phyloP scores from a whole-genome alignment of 2,797 vertebrate genomes.

The Zenarchopterus dispar region DNA sequence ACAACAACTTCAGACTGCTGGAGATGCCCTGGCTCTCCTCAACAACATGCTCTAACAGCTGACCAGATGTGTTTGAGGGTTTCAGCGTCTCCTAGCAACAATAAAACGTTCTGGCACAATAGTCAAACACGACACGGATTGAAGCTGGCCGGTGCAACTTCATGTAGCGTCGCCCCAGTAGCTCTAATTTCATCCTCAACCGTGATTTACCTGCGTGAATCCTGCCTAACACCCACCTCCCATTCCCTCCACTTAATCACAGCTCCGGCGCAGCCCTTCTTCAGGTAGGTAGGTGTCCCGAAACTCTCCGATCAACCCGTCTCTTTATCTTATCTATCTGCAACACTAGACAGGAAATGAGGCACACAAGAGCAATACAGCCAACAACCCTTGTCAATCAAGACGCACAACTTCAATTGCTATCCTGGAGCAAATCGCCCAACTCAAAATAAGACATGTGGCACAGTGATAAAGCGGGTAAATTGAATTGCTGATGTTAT shows the following conservation, averaged over 20 bases:
- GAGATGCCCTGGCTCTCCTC: constrained; percentile 50
- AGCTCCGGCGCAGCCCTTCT: constrained; percentile 20
- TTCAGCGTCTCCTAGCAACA: constrained; percentile 75
- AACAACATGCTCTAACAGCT: constrained; percentile 67
- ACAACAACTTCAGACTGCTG: constrained; percentile 40
- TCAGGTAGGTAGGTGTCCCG: constrained; percentile 48
- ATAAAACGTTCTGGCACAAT: constrained; percentile 39
- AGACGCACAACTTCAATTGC: constrained; percentile 51
- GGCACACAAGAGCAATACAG: constrained; percentile 46
- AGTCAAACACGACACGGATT: constrained; percentile 20
- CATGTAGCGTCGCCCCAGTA: not conserved
- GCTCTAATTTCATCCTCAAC: not conserved
- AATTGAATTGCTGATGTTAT: constrained; percentile 42
- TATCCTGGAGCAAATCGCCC: constrained; percentile 33
- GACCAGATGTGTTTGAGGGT: constrained; percentile 72
- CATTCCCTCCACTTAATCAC: constrained; percentile 24
- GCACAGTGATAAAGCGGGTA: constrained; percentile 21
- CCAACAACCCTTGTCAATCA: constrained; percentile 60
- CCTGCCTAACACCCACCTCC: not conserved
- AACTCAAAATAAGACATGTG: constrained; percentile 15
- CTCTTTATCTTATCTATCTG: constrained; percentile 64
- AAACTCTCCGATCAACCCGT: constrained; percentile 16
- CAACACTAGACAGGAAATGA: constrained; percentile 59
- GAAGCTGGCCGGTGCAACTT: constrained; percentile 25
- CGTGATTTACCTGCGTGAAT: not conserved